A percentile compares a stretch with the other conserved stretches of the same genome.
These are phyloP conservation scores for Anastrepha ludens DNA, from an alignment of 1,140 invertebrate species.

Conservation along the genomic window DNA sequence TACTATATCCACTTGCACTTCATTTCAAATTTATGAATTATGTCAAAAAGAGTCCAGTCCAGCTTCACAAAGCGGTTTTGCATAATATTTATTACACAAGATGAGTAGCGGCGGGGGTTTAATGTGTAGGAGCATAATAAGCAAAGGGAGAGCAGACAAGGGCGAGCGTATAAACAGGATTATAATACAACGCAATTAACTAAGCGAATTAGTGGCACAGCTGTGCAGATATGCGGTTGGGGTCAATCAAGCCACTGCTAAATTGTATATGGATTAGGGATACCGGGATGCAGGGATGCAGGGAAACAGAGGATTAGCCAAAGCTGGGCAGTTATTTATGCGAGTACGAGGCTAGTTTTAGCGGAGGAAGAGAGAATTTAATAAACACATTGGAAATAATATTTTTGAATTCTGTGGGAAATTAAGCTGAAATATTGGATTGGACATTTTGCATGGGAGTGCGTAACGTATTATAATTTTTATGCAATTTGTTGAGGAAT, in stretches of 20 bases:
- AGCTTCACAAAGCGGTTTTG: neutral
- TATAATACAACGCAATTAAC: slow-evolving; percentile 51
- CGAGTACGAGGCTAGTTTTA: neutral
- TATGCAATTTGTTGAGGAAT: too few species aligned
- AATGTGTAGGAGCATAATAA: neutral
- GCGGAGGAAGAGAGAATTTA: neutral
- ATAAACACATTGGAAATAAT: neutral
- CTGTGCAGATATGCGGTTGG: slow-evolving; percentile 27
- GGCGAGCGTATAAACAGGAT: slow-evolving; percentile 8
- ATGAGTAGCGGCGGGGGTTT: neutral
- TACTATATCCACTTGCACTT: neutral
- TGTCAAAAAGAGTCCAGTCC: slow-evolving; percentile 16
- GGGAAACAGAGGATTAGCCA: neutral
- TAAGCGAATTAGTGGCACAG: slow-evolving; percentile 47
- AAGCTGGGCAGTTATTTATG: neutral
- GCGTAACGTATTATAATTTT: too few species aligned
- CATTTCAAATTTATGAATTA: slow-evolving; percentile 49
- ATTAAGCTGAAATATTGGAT: neutral
- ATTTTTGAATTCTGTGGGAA: neutral
- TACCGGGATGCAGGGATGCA: neutral
- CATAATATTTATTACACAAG: slow-evolving; percentile 38
- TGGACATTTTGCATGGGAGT: neutral
- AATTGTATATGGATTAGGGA: slow-evolving; percentile 41
- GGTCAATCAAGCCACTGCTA: slow-evolving; percentile 29
- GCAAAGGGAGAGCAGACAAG: neutral